Conservation (phyloP, 2,888 invertebrate species). For the Xylota sylvarum region DNA sequence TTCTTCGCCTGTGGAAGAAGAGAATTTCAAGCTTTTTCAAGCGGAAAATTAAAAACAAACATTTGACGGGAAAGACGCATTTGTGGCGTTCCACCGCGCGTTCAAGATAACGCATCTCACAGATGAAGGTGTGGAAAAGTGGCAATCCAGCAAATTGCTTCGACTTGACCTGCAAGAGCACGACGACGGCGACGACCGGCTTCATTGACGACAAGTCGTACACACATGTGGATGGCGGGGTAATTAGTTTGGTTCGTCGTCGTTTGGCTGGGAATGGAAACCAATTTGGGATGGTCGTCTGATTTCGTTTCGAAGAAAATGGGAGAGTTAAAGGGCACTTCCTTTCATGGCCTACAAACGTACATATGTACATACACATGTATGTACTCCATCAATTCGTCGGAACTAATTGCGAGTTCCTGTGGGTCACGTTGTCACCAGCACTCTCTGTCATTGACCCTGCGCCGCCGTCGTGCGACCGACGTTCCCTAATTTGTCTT, state of each 20-base stretch:
- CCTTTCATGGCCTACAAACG: neutral
- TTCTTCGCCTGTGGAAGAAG: neutral
- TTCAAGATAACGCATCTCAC: constrained; percentile 30
- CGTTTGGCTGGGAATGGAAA: constrained; percentile 27
- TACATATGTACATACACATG: no score
- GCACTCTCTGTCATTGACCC: constrained; percentile 21
- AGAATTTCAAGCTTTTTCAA: constrained; percentile 69
- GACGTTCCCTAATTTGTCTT: constrained; percentile 55
- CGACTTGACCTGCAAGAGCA: constrained; percentile 60
- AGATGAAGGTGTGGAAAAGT: constrained; percentile 66
- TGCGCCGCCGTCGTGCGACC: neutral
- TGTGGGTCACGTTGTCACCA: neutral
- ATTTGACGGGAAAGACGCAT: constrained; percentile 54
- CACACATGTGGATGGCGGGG: constrained; percentile 19
- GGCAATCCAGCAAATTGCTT: constrained; percentile 56
- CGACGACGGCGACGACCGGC: constrained; percentile 9
- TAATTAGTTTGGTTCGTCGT: constrained; percentile 51
- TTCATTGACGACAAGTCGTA: constrained; percentile 57
- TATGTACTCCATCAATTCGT: neutral
- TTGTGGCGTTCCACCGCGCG: constrained; percentile 22
- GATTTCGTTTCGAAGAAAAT: neutral
- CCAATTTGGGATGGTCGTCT: constrained; percentile 41
- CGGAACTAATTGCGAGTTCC: neutral
- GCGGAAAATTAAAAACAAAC: constrained; percentile 77
- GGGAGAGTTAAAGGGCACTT: neutral